Conservation (phyloP, 2,797 vertebrate genomes). For the Peromyscus attwateri region DNA sequence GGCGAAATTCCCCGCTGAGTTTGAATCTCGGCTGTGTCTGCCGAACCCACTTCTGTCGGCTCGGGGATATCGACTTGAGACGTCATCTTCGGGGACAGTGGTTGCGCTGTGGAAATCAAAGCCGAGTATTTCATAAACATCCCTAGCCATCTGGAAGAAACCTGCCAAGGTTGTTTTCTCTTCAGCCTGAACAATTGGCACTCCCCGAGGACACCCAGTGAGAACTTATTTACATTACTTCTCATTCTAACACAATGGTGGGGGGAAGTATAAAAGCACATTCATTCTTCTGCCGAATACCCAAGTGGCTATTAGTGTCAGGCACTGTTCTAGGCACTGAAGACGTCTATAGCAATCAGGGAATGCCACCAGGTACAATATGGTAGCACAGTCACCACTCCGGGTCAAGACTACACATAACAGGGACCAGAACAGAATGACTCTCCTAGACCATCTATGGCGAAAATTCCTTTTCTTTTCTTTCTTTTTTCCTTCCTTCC, state of each 20-base stretch:
- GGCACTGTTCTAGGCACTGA: not conserved
- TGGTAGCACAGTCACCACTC: not conserved
- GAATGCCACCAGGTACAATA: not conserved
- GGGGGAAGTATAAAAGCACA: not conserved
- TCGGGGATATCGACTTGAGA: slow-evolving; percentile 87
- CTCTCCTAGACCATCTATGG: not conserved
- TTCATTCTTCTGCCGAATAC: slow-evolving; percentile 39
- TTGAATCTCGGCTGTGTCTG: slow-evolving; percentile 90
- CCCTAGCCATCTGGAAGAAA: slow-evolving; percentile 4
- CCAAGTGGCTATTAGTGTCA: not conserved
- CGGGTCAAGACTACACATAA: not conserved
- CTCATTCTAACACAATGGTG: not conserved
- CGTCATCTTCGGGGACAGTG: slow-evolving; percentile 92
- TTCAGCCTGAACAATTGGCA: slow-evolving; percentile 18
- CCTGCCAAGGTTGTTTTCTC: slow-evolving; percentile 55
- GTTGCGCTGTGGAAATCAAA: slow-evolving; percentile 83
- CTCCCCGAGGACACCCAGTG: not conserved
- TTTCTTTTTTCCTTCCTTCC: not conserved
- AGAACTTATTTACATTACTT: slow-evolving; percentile 35
- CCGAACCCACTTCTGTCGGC: slow-evolving; percentile 88
- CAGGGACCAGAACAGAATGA: not conserved
- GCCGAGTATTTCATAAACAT: slow-evolving; percentile 50
- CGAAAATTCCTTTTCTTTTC: not conserved
- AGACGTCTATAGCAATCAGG: slow-evolving; percentile 15
- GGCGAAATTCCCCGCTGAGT: slow-evolving; percentile 85